A percentile compares a stretch with the other conserved stretches of the same genome.
Evolutionary conservation across 2,888 invertebrate genomes (phyloP).

Genomic region (Marronus borbonicus): DNA sequence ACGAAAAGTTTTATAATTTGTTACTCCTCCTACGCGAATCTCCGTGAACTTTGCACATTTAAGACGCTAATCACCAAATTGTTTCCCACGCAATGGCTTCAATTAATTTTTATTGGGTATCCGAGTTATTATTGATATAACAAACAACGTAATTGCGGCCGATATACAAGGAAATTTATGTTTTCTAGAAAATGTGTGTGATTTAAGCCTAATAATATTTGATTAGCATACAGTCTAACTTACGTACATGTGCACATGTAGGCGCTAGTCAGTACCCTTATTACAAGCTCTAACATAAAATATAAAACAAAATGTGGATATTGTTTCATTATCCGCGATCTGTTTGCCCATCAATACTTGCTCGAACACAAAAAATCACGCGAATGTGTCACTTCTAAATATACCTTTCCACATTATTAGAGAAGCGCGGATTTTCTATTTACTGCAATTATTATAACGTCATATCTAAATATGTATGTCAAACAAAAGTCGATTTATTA

Average conservation of each 20-base stretch:
- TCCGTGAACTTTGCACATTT: background rate
- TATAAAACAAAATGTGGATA: background rate
- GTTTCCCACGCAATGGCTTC: background rate
- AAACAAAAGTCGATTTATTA: too few relatives aligned
- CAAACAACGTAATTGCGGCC: background rate
- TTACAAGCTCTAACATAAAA: slow-evolving; percentile 7
- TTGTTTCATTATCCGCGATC: slow-evolving; percentile 17
- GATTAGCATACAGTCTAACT: background rate
- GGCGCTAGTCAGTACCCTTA: background rate
- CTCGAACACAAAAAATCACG: slow-evolving; percentile 2
- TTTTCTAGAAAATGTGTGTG: slow-evolving; percentile 1
- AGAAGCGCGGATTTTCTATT: too few relatives aligned
- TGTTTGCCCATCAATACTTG: slow-evolving; percentile 27
- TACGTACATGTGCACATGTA: slow-evolving; percentile 1
- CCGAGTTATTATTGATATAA: background rate
- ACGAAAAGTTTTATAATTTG: too few relatives aligned
- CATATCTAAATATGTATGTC: too few relatives aligned
- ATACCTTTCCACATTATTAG: background rate
- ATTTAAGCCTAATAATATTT: background rate
- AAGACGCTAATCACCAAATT: background rate
- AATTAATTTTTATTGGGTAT: background rate
- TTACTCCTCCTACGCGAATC: background rate
- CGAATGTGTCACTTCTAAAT: slow-evolving; percentile 7
- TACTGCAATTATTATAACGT: too few relatives aligned
- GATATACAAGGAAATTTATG: background rate